Evolutionary conservation across 2,797 vertebrate genomes (phyloP), one percentile per base, ranked within the genome.

Genomic region (Pempheris klunzingeri): DNA sequence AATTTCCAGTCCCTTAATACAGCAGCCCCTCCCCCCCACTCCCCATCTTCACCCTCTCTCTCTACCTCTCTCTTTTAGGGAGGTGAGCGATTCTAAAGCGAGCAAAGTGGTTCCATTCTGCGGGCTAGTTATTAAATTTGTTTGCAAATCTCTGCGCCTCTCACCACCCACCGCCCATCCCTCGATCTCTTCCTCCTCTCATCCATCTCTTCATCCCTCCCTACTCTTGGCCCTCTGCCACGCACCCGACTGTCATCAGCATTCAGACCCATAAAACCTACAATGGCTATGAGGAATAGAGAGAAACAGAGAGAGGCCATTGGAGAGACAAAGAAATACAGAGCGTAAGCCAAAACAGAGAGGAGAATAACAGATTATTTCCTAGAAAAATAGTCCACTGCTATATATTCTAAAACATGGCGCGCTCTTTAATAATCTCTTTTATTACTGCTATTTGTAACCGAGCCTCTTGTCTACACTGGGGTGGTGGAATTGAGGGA

Each of bases 81-180:
- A 94, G 85, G 90, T 92, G 87, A 93, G 88, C 86, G 76, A 89
- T 91, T 85, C 88, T 78, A 82, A 90, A 88, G 83, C 90, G 59
- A 71, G 90, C 77, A 91, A 92, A 94, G 81, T 93, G 87, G 92
- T 93, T 93, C 86, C 76, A 93, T 95, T 93, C 92, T 91, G 81
- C 87, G 63, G 88, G 87, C 88, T 87, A 88, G 88, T 93, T 94
- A 94, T 94, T 93, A 90, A 82, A 94, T 94, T 93, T 93, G 90
- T 92, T 93, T 93, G 88, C 89, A 92, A 91, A 94, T 93, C 86
- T 92, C 87, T 76, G 71, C 78, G 80, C 70, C 85, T 74, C 78
- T 80, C 53, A 6, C 74, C 71, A 70, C 74, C 80, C 78, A 67
- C 71, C 18, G 1, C 67, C 57, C 66, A 67, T 53, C 78, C 69